Evolutionary conservation across 2,888 invertebrate species (phyloP).

Genomic region (Eilema sororculum): DNA sequence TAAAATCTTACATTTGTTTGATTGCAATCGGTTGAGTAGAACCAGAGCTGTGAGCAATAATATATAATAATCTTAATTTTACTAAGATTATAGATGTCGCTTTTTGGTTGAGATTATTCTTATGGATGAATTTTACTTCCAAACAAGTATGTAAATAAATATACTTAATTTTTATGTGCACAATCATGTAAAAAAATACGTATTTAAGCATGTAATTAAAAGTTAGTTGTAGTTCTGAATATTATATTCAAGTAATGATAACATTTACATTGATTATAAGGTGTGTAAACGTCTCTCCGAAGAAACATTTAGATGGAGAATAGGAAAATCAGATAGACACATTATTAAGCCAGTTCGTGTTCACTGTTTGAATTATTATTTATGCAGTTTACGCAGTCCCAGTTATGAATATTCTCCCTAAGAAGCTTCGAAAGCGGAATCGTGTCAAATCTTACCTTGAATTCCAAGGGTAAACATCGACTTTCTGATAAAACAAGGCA

Average conservation of each 20-base stretch:
- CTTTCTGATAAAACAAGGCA: neutral
- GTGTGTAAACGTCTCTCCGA: conserved; percentile 25
- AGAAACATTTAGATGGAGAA: conserved; percentile 21
- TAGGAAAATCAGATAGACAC: conserved; percentile 9
- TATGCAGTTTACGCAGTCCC: neutral
- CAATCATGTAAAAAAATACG: no score
- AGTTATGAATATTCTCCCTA: neutral
- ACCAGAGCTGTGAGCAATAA: no score
- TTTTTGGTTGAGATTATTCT: no score
- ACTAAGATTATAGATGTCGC: no score
- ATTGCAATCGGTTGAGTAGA: no score
- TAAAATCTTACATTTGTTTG: no score
- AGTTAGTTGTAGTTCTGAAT: conserved; percentile 39
- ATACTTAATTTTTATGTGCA: no score
- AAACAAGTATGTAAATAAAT: no score
- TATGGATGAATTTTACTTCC: no score
- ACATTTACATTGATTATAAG: conserved; percentile 31
- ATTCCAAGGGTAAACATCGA: neutral
- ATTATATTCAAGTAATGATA: conserved; percentile 41
- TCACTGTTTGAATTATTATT: neutral
- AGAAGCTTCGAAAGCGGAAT: neutral
- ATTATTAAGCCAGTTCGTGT: neutral
- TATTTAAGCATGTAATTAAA: no score
- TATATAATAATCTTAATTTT: no score
- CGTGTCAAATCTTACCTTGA: neutral